Evolutionary conservation across 2,113 vertebrate genomes (phyloP).

Genomic region (Scophthalmus maximus): DNA sequence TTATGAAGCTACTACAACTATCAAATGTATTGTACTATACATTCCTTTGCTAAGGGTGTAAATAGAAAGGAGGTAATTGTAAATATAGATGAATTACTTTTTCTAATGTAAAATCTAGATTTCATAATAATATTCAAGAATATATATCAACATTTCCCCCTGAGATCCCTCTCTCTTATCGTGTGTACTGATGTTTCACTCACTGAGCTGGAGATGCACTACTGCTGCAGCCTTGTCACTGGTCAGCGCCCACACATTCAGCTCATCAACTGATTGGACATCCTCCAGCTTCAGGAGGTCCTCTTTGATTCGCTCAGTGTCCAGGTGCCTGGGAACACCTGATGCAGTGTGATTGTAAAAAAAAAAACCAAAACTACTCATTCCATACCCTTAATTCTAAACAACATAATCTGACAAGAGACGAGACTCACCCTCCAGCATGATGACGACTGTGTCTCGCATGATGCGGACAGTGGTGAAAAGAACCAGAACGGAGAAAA

Average conservation of each 20-base stretch:
- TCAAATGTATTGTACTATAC: too few species aligned
- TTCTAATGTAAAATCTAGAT: background rate
- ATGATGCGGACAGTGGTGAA: conserved; percentile 94
- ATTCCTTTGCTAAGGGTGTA: too few species aligned
- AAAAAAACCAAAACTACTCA: background rate
- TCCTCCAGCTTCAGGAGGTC: conserved; percentile 93
- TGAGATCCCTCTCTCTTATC: too few species aligned
- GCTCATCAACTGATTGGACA: conserved; percentile 92
- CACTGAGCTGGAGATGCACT: conserved; percentile 93
- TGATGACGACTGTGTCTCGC: conserved; percentile 91
- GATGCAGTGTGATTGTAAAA: conserved; percentile 3
- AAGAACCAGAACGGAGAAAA: conserved; percentile 95
- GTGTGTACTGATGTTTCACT: conserved; percentile 50
- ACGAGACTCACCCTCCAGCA: conserved; percentile 90
- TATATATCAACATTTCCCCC: background rate
- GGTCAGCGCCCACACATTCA: conserved; percentile 96
- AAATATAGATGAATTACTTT: background rate
- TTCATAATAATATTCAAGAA: background rate
- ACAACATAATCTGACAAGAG: background rate
- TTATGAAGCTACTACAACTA: too few species aligned
- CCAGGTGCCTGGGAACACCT: conserved; percentile 93
- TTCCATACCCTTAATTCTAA: accelerated
- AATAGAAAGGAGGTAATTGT: too few species aligned
- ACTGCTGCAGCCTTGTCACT: conserved; percentile 91
- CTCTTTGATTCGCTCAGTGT: conserved; percentile 88